Conservation (phyloP, 2,888 invertebrate species). For the Lycia hirtaria region DNA sequence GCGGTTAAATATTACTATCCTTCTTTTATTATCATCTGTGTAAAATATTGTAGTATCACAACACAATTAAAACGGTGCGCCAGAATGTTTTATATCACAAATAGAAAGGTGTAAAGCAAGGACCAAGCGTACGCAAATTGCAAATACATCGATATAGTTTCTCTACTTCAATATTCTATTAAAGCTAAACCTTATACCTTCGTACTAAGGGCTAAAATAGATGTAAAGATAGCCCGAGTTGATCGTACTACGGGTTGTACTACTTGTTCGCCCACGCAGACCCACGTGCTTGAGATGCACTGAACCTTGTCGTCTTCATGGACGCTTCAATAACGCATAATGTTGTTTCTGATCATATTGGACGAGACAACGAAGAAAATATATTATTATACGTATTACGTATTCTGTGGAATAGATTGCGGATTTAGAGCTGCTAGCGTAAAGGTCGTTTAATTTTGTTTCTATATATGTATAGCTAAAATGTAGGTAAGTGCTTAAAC, state of each 20-base stretch:
- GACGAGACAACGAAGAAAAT: constrained; percentile 3
- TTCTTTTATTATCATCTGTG: too few relatives aligned
- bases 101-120: constrained; percentile 41
- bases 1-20: too few relatives aligned
- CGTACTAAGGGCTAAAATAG: constrained; percentile 14
- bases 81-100: constrained; percentile 21
- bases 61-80: neutral
- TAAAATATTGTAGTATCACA: neutral
- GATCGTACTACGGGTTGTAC: constrained; percentile 39
- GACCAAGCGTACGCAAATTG: constrained; percentile 40
- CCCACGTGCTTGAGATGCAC: constrained; percentile 62
- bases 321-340: constrained; percentile 43
- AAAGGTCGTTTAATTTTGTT: neutral
- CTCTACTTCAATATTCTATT: constrained; percentile 1
- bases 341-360: constrained; percentile 26
- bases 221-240: constrained; percentile 21
- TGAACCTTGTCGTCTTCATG: constrained; percentile 45
- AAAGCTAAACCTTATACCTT: constrained; percentile 18
- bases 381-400: neutral
- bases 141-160: constrained; percentile 36
- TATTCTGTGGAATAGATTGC: too few relatives aligned
- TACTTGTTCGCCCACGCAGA: constrained; percentile 73
- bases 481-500: too few relatives aligned
- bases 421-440: too few relatives aligned
- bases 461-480: neutral